A percentile compares a stretch with the other conserved stretches of the same genome.
phyloP scores from a whole-genome alignment of 2,113 vertebrate genomes.

The Peromyscus leucopus region DNA sequence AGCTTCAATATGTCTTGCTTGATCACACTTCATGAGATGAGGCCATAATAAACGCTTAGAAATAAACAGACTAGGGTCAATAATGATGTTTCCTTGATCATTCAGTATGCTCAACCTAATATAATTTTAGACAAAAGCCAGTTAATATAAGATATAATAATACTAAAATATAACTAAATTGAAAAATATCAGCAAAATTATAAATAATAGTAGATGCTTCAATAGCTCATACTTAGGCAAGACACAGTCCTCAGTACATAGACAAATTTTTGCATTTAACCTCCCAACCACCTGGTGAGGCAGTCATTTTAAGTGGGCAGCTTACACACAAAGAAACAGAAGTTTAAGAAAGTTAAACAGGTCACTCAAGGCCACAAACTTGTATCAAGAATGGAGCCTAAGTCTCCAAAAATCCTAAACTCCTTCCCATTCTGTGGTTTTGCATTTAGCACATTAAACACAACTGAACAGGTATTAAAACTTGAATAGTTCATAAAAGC shows the following conservation, averaged over 20 bases:
- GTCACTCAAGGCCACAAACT: neutral
- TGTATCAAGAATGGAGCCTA: neutral
- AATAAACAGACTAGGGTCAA: neutral
- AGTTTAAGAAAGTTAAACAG: neutral
- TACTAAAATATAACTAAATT: neutral
- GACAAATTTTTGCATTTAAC: neutral
- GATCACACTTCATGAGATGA: neutral
- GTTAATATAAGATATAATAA: neutral
- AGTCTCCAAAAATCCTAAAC: neutral
- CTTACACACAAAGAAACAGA: neutral
- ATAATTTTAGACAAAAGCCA: neutral
- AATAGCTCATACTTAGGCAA: neutral
- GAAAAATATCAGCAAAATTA: neutral
- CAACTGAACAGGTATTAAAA: slow-evolving; percentile 42
- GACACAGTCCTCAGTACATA: neutral
- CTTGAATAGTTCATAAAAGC: slow-evolving; percentile 9
- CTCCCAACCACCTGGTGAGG: neutral
- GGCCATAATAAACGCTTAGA: neutral
- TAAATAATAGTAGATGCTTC: neutral
- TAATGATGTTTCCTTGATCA: neutral
- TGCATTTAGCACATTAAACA: slow-evolving; percentile 18
- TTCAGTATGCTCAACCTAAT: neutral
- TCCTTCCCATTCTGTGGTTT: neutral
- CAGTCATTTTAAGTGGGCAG: neutral
- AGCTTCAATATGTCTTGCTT: neutral